Evolutionary conservation across 2,797 vertebrate genomes (phyloP).

Genomic region (Okamejei kenojei): DNA sequence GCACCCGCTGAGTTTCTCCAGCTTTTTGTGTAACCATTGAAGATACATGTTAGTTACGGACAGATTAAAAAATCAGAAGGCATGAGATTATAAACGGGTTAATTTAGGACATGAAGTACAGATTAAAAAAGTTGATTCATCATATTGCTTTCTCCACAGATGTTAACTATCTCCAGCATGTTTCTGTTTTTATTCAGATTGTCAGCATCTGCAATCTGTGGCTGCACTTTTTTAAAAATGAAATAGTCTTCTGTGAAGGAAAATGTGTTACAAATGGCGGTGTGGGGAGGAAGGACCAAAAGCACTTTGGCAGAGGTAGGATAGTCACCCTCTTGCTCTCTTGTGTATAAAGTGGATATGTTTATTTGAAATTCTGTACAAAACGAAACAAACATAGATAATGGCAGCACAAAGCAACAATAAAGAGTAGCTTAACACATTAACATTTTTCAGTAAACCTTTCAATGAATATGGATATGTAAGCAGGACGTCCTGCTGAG

Average conservation of each 20-base stretch:
- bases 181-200: too few species aligned
- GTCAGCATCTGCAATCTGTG: too few species aligned
- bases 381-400: not conserved
- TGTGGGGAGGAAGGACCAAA: not conserved
- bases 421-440: not conserved
- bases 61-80: not conserved
- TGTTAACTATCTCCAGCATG: too few species aligned
- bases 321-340: not conserved
- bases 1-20: too few species aligned
- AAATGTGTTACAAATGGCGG: not conserved
- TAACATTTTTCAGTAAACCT: not conserved
- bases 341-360: not conserved
- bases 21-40: too few species aligned
- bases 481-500: not conserved
- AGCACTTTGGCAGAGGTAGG: not conserved
- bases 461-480: not conserved
- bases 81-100: not conserved
- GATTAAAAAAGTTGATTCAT: too few species aligned
- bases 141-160: too few species aligned
- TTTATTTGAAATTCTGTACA: slow-evolving; percentile 13
- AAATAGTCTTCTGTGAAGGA: not conserved
- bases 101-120: not conserved
- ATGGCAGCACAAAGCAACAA: not conserved
- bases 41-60: too few species aligned
- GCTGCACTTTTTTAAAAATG: not conserved